Conservation (phyloP, 2,113 vertebrate species). For the Daboia siamensis region DNA sequence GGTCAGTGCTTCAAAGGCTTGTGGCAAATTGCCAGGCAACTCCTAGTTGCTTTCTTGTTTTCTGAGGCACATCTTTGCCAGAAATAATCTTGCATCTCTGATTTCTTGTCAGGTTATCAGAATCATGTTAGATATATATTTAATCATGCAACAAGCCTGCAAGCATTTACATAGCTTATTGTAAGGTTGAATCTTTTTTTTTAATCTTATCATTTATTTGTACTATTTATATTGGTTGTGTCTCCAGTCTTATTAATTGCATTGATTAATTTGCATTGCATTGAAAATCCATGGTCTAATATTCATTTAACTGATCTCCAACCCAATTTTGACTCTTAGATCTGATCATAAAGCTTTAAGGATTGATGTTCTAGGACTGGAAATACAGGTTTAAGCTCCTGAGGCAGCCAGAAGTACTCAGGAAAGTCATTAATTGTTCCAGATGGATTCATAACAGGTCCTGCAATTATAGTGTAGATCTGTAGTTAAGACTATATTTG, state of each 20-base stretch:
- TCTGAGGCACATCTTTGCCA: not conserved
- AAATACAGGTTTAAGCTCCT: not conserved
- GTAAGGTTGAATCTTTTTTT: constrained; percentile 7
- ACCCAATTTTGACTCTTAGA: not conserved
- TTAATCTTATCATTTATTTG: constrained; percentile 9
- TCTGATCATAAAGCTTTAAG: not conserved
- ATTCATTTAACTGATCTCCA: constrained; percentile 20
- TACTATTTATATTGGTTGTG: constrained; percentile 6
- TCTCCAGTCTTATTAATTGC: constrained; percentile 29
- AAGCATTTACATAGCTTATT: constrained; percentile 22
- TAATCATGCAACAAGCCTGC: constrained; percentile 4
- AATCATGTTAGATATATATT: constrained; percentile 18
- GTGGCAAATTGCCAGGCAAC: not conserved
- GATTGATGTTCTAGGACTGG: not conserved
- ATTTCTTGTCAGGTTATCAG: constrained; percentile 18
- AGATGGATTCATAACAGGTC: not conserved
- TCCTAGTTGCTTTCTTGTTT: constrained; percentile 21
- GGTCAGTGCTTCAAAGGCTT: not conserved
- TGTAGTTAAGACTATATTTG: not conserved
- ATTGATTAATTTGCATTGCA: constrained; percentile 7
- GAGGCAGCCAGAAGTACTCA: not conserved
- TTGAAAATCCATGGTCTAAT: constrained; percentile 8
- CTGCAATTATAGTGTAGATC: not conserved
- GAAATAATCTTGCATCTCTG: not conserved
- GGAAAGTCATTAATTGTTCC: not conserved